Conservation (phyloP, 2,797 vertebrate genomes). For the Lindbergichthys nudifrons region DNA sequence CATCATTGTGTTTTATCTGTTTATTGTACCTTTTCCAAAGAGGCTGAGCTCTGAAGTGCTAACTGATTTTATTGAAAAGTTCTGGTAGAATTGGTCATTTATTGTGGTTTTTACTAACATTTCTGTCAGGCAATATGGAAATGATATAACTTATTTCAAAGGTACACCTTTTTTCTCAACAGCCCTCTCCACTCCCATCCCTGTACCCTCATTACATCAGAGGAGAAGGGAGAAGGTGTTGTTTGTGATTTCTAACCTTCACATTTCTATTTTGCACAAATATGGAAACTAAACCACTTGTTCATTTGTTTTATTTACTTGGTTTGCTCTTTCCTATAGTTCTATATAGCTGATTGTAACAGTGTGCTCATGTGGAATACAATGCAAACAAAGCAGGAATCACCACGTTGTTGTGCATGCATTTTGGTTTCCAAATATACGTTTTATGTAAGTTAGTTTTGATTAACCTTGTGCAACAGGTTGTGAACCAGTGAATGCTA, state of each 20-base stretch:
- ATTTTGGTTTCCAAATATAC: not conserved
- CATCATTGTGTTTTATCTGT: no score
- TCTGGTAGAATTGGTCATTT: not conserved
- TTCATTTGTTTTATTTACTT: conserved; percentile 50
- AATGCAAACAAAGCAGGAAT: conserved; percentile 20
- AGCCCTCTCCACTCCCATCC: not conserved
- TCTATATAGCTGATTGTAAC: conserved; percentile 1
- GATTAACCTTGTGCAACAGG: not conserved
- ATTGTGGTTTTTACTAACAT: not conserved
- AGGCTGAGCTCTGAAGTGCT: no score
- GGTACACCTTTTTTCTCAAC: conserved; percentile 5
- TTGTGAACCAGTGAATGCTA: conserved; percentile 10
- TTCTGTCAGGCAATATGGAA: not conserved
- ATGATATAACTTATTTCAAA: not conserved
- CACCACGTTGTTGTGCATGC: conserved; percentile 12
- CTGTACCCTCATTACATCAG: not conserved
- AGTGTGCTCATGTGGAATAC: conserved; percentile 49
- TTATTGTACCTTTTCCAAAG: no score
- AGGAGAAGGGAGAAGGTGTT: not conserved
- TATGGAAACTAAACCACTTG: conserved; percentile 23
- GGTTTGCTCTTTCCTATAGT: conserved; percentile 32
- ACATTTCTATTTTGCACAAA: conserved; percentile 68
- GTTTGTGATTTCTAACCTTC: conserved; percentile 21
- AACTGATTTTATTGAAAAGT: not conserved
- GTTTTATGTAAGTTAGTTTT: not conserved